A percentile compares a stretch with the other conserved stretches of the same genome.
These are phyloP conservation scores for Coleophora flavipennella DNA, from an alignment of 2,888 invertebrate species.

Conservation along the genomic window DNA sequence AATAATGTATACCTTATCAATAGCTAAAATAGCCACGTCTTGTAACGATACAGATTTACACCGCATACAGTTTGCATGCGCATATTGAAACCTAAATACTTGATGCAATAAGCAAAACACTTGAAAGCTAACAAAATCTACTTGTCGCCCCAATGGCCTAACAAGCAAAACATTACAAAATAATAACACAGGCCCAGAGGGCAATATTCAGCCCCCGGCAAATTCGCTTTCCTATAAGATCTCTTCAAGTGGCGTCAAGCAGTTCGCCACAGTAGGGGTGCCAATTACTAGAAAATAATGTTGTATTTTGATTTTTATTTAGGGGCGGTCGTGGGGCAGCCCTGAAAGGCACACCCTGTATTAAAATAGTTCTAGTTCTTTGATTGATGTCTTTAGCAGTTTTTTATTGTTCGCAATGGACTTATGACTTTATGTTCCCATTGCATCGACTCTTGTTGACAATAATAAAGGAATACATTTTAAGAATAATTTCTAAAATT, in stretches of 20 bases:
- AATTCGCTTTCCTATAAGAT: conserved; percentile 65
- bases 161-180: conserved; percentile 49
- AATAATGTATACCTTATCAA: too few relatives aligned
- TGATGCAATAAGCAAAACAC: not conserved
- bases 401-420: conserved; percentile 52
- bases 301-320: conserved; percentile 68
- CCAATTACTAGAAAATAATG: conserved; percentile 69
- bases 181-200: conserved; percentile 48
- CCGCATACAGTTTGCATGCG: too few relatives aligned
- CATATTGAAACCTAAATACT: too few relatives aligned
- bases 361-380: conserved; percentile 58
- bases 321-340: conserved; percentile 69
- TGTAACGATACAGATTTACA: too few relatives aligned
- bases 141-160: conserved; percentile 32
- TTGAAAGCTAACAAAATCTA: conserved; percentile 11
- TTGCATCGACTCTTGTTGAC: conserved; percentile 11
- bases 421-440: conserved; percentile 40
- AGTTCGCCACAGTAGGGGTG: conserved; percentile 57
- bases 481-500: not conserved
- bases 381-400: conserved; percentile 60
- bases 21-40: too few relatives aligned
- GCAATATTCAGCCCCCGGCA: conserved; percentile 34
- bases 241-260: conserved; percentile 63
- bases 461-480: not conserved
- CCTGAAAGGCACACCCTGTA: conserved; percentile 64